Evolutionary conservation across 2,888 invertebrate genomes (phyloP).

Genomic region (Athalia rosae): DNA sequence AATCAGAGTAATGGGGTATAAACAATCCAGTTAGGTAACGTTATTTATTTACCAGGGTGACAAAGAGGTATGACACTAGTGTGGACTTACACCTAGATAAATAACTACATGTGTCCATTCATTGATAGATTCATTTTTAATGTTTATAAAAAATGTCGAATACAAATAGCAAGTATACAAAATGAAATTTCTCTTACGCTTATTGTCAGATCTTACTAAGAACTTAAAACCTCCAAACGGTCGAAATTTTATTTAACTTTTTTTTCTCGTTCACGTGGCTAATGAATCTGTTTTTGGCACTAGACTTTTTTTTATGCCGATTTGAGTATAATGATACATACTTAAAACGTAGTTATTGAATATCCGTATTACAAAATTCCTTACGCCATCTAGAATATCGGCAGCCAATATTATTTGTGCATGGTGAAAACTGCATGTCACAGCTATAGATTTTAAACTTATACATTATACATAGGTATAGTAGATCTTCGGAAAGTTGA

Average conservation of each 20-base stretch:
- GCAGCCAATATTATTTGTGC: slow-evolving; percentile 37
- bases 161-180: slow-evolving; percentile 49
- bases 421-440: slow-evolving; percentile 27
- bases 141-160: slow-evolving; percentile 41
- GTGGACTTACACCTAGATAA: slow-evolving; percentile 63
- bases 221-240: slow-evolving; percentile 45
- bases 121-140: slow-evolving; percentile 47
- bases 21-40: slow-evolving; percentile 21
- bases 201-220: slow-evolving; percentile 65
- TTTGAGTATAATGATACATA: slow-evolving; percentile 28
- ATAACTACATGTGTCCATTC: slow-evolving; percentile 57
- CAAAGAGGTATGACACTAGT: slow-evolving; percentile 49
- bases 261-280: not conserved
- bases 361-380: slow-evolving; percentile 29
- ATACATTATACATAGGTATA: not conserved
- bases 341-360: slow-evolving; percentile 3
- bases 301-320: slow-evolving; percentile 58
- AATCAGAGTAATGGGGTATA: slow-evolving; percentile 3
- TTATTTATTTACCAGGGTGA: slow-evolving; percentile 44
- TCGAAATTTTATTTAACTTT: slow-evolving; percentile 4
- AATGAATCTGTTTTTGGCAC: slow-evolving; percentile 67
- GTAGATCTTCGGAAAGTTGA: slow-evolving; percentile 14
- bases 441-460: slow-evolving; percentile 17
- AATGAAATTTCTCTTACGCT: slow-evolving; percentile 61
- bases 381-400: slow-evolving; percentile 35